Evolutionary conservation across 2,888 invertebrate genomes (phyloP), one percentile per base, ranked within the genome.

Genomic region (Diploptera punctata): DNA sequence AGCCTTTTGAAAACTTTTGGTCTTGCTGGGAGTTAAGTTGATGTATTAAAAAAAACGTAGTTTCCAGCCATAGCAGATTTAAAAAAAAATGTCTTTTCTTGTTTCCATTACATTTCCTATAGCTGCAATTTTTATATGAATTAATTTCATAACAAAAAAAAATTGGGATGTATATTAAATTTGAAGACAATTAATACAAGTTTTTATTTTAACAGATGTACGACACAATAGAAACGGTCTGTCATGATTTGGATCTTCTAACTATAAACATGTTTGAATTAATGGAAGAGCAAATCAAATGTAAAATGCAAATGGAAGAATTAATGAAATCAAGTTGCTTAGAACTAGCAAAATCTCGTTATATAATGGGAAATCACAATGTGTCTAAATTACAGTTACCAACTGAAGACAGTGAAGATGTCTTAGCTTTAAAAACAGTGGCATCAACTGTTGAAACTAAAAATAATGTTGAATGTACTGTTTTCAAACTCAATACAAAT

Each of bases 281-380:
- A 44, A 89, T 93, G 81, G 91, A 95, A 81, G 89, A 92, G 77
- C 89, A 92, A 79, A 87, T 94, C 75, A 82, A 84, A 62, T 83
- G 87, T 29, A 91, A 91, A 80, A 78, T 93, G 1, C 87, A 89
- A 76, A 86, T 94, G 71, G 93, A 95, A 82, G 86, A 87, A 10
- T 83, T 86, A 62, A 87, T 91, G 77, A 88, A 90, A 70, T 88
- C 87, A 77, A 94, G 93, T 0, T 89, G 90, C 80, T 86, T 90
- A 57, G 88, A 93, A 77, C 82, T 95, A 61, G 94, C 94, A 0
- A 94, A 95, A 80, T 85, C 90, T 2, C 87, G 93, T 67, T 93
- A 94, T 77, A 92, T 94, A 65, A 88, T 92, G 85, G 94, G 94
- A 0, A 91, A 91, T 73, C 90, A 88, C 77, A 88, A 88, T 9